Base-by-base conservation (phyloP, 2,888 invertebrate genomes). In the Neelides folsomi region DNA sequence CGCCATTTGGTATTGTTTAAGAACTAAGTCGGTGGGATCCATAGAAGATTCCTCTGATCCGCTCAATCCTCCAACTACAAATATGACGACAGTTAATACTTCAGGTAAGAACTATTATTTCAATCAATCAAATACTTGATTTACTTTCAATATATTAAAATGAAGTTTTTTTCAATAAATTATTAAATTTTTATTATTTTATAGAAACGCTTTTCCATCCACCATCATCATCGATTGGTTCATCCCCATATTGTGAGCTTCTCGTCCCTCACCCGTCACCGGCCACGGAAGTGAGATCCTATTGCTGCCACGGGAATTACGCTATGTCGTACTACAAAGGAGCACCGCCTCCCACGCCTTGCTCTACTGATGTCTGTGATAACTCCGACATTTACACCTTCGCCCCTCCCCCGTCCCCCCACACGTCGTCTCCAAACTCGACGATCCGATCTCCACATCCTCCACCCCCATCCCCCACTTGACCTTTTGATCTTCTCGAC, bases 351-450 rank as follows among this genome's bases (percentile, higher is more conserved):
- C 92, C 92, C 10, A 93, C 93, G 18, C 93, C 93, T 0, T 93
- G 90, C 68, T 88, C 88, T 61, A 92, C 93, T 36, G 93, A 93
- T 64, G 86, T 92, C 60, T 92, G 89, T 66, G 87, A 89, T 69
- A 88, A 88, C 70, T 86, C 86, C 19, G 88, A 88, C 66, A 81
- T 80, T 42, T 65, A 65, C 54, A 56, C 60, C 8, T 61, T 60
- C 46, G 57, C 59, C 35, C 62, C 62, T 16, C 62, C 62, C 39
- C 64, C 63, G 35, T 61, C 62, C 19, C 45, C 45, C 37, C 27
- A 40, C 34, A 60, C 59, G 3, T 58, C 59, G 12, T 59, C 60
- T 51, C 60, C 64, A 10, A 60, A 59, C 54, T 61, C 61, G n/a
- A 63, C 61, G 6, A 54, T 62, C 7, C 43, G 62, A 43, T 59